Conservation (phyloP, 2,113 vertebrate species). For the Arvicanthis niloticus region DNA sequence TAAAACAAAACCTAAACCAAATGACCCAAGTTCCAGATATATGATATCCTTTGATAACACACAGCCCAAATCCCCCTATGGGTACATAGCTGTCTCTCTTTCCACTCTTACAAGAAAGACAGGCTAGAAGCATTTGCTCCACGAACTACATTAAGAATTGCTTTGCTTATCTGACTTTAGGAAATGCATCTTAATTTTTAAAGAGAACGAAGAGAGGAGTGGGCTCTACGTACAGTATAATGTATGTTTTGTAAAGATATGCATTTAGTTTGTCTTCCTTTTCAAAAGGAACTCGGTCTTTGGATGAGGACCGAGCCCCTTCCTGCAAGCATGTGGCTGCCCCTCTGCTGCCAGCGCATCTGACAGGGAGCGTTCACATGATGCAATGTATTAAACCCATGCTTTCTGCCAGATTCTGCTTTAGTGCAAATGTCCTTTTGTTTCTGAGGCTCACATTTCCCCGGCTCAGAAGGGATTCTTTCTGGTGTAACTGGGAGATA, state of each 20-base stretch:
- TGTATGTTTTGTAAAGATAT: not conserved
- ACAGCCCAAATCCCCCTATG: not conserved
- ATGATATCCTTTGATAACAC: not conserved
- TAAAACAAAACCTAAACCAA: not conserved
- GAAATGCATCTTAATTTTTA: not conserved
- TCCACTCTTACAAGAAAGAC: not conserved
- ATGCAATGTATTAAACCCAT: constrained; percentile 60
- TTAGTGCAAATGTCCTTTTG: constrained; percentile 65
- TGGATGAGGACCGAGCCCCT: not conserved
- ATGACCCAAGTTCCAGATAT: not conserved
- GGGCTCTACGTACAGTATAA: not conserved
- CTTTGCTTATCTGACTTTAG: not conserved
- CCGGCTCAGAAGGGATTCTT: not conserved
- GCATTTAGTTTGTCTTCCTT: not conserved
- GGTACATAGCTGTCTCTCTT: not conserved
- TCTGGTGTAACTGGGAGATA: not conserved
- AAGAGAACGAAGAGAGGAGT: not conserved
- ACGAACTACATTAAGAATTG: not conserved
- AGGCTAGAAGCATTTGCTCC: not conserved
- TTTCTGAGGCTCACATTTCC: constrained; percentile 40
- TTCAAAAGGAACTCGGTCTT: constrained; percentile 36
- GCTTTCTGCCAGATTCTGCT: constrained; percentile 66
- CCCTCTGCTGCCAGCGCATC: not conserved
- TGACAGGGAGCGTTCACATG: constrained; percentile 30
- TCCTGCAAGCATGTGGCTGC: accelerated